A percentile compares a stretch with the other conserved stretches of the same genome.
phyloP scores from a whole-genome alignment of 2,113 vertebrate genomes.

The Dolichallabes microphthalmus region DNA sequence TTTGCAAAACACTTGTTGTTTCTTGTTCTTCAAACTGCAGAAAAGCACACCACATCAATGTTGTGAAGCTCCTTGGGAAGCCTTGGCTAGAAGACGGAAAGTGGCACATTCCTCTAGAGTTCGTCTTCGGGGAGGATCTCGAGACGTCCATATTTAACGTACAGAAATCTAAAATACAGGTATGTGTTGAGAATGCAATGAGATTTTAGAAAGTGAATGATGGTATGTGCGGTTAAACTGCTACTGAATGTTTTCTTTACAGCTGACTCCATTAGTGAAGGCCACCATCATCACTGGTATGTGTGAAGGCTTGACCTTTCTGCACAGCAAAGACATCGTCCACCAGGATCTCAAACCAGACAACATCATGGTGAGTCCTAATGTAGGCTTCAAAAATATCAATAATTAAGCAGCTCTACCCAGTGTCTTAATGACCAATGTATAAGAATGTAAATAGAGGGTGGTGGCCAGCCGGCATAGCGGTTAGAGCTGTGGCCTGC shows the following conservation, averaged over 20 bases:
- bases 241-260: not conserved
- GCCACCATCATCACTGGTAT: conserved; percentile 70
- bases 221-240: not conserved
- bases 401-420: too few species aligned
- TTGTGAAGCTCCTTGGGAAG: conserved; percentile 71
- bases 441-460: not conserved
- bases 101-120: conserved; percentile 75
- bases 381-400: not conserved
- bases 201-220: too few species aligned
- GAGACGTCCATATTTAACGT: conserved; percentile 71
- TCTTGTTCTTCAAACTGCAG: conserved; percentile 44
- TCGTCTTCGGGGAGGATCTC: conserved; percentile 72
- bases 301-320: conserved; percentile 70
- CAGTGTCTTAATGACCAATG: not conserved
- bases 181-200: conserved; percentile 21
- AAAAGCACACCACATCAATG: conserved; percentile 66
- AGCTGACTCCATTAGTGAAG: conserved; percentile 62
- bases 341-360: conserved; percentile 79
- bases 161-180: conserved; percentile 69
- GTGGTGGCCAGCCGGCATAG: too few species aligned
- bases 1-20: not conserved
- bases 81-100: conserved; percentile 60
- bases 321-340: conserved; percentile 71
- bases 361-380: conserved; percentile 73
- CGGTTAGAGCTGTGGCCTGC: too few species aligned